Evolutionary conservation across 2,888 invertebrate species (phyloP).

Genomic region (Synergus gifuensis): DNA sequence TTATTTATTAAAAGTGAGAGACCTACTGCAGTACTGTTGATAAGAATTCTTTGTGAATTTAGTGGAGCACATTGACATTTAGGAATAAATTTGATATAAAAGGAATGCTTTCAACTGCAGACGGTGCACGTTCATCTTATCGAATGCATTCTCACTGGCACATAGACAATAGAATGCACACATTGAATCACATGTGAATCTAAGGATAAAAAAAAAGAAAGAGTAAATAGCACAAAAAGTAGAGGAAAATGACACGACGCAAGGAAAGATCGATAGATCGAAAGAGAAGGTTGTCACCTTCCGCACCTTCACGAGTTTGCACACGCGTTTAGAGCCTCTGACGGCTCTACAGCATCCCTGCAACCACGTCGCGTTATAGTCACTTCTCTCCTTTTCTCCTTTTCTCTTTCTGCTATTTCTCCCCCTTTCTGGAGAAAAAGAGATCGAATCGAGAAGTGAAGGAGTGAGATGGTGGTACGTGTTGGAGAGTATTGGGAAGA

Average conservation of each 20-base stretch:
- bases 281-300: slow-evolving; percentile 67
- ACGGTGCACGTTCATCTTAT: slow-evolving; percentile 36
- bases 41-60: slow-evolving; percentile 1
- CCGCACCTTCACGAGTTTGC: slow-evolving; percentile 54
- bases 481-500: slow-evolving; percentile 40
- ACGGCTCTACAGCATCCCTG: slow-evolving; percentile 23
- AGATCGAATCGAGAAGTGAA: slow-evolving; percentile 43
- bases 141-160: slow-evolving; percentile 33
- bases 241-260: slow-evolving; percentile 40
- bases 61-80: slow-evolving; percentile 31
- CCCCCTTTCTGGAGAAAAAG: slow-evolving; percentile 41
- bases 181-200: slow-evolving; percentile 28
- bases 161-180: slow-evolving; percentile 41
- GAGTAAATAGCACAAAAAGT: slow-evolving; percentile 44
- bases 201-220: slow-evolving; percentile 24
- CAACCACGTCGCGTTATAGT: slow-evolving; percentile 12
- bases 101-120: slow-evolving; percentile 40
- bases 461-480: slow-evolving; percentile 39
- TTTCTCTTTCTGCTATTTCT: slow-evolving; percentile 29
- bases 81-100: slow-evolving; percentile 37
- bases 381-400: slow-evolving; percentile 29
- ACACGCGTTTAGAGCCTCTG: slow-evolving; percentile 50
- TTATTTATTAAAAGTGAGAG: too few relatives aligned
- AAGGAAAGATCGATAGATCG: slow-evolving; percentile 59
- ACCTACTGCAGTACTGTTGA: background rate